These are phyloP conservation scores for Ganaspis brasiliensis DNA, from an alignment of 2,888 invertebrate genomes.

Conservation along the genomic window DNA sequence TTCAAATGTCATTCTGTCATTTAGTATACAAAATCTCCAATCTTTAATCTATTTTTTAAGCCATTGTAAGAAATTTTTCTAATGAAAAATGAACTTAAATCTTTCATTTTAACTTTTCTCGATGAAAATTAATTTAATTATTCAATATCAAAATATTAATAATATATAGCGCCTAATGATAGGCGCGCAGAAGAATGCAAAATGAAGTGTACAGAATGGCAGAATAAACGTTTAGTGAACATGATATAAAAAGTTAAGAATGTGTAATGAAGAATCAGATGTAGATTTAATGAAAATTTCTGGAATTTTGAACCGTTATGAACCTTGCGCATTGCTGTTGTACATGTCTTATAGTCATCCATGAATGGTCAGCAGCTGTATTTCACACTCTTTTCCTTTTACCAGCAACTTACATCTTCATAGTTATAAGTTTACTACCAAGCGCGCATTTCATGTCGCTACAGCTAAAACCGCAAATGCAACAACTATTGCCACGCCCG, in stretches of 20 bases:
- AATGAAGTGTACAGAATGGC: too few relatives aligned
- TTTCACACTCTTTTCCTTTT: slow-evolving; percentile 35
- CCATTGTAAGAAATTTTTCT: too few relatives aligned
- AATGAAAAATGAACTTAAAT: too few relatives aligned
- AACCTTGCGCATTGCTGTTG: slow-evolving; percentile 19
- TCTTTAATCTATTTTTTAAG: too few relatives aligned
- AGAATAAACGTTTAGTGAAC: too few relatives aligned
- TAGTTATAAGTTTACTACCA: neutral
- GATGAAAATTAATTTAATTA: too few relatives aligned
- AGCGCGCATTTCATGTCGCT: slow-evolving; percentile 16
- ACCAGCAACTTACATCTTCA: slow-evolving; percentile 21
- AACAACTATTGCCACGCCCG: slow-evolving; percentile 32
- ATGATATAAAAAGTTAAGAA: neutral
- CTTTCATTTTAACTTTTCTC: too few relatives aligned
- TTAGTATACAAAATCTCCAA: too few relatives aligned
- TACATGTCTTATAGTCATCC: slow-evolving; percentile 32
- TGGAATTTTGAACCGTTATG: slow-evolving; percentile 27
- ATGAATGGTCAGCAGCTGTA: slow-evolving; percentile 39
- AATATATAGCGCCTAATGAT: too few relatives aligned
- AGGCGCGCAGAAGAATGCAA: too few relatives aligned
- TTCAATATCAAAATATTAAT: too few relatives aligned
- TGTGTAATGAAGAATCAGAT: neutral
- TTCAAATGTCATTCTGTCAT: too few relatives aligned
- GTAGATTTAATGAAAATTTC: neutral
- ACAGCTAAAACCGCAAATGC: slow-evolving; percentile 28